Evolutionary conservation across 2,888 invertebrate genomes (phyloP).

Genomic region (Habrosyne pyritoides): DNA sequence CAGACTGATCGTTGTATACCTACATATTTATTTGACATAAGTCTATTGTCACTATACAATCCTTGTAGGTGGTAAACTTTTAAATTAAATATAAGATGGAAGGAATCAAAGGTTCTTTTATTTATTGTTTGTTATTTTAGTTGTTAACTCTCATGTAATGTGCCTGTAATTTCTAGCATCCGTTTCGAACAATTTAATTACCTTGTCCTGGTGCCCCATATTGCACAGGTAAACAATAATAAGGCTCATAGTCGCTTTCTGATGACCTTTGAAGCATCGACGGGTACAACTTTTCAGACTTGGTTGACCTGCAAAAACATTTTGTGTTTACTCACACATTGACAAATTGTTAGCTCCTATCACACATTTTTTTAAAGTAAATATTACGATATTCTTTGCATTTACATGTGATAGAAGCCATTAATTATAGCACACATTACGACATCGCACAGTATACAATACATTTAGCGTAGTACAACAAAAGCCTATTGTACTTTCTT

Average conservation of each 20-base stretch:
- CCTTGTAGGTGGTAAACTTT: no score
- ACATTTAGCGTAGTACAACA: conserved; percentile 51
- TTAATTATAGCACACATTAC: conserved; percentile 34
- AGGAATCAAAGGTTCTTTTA: no score
- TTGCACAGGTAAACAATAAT: conserved; percentile 91
- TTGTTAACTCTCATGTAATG: no score
- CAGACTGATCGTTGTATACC: no score
- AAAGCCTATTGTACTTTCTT: conserved; percentile 41
- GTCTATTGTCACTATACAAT: no score
- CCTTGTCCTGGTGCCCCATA: conserved; percentile 86
- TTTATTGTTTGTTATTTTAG: no score
- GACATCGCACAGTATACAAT: conserved; percentile 40
- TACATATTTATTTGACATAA: no score
- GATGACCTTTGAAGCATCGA: conserved; percentile 93
- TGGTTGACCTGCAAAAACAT: conserved; percentile 89
- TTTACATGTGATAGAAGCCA: conserved; percentile 24
- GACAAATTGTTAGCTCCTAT: conserved; percentile 10
- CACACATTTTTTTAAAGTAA: conserved; percentile 1
- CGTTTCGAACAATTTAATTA: conserved; percentile 45
- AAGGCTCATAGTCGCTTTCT: conserved; percentile 93
- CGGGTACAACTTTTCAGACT: conserved; percentile 97
- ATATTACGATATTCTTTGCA: conserved; percentile 12
- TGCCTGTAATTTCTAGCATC: no score
- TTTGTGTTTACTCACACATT: conserved; percentile 6
- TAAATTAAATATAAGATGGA: no score